phyloP scores from a whole-genome alignment of 2,113 vertebrate species.

The Ramphastos sulfuratus region DNA sequence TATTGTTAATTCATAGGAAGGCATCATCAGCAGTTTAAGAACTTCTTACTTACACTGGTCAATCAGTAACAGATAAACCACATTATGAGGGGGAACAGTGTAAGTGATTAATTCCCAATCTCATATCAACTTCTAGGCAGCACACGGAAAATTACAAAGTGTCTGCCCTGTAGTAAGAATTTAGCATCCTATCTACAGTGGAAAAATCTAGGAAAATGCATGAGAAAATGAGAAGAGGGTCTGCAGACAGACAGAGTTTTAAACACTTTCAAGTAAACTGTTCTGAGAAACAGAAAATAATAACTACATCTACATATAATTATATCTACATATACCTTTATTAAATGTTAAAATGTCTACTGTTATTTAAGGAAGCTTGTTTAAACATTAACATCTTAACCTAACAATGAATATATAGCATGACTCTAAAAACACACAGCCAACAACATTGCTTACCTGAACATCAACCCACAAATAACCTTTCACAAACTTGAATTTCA shows the following conservation, averaged over 20 bases:
- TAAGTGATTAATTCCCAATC: slow-evolving; percentile 46
- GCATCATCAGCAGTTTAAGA: not conserved
- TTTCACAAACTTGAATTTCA: not conserved
- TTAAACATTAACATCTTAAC: not conserved
- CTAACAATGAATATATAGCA: not conserved
- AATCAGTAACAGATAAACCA: slow-evolving; percentile 22
- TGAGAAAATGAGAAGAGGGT: not conserved
- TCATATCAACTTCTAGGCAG: slow-evolving; percentile 7
- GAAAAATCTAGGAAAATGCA: slow-evolving; percentile 10
- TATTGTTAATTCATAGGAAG: not conserved
- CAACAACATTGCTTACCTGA: not conserved
- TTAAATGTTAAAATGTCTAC: not conserved
- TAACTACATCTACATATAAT: not conserved
- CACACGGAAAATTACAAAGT: slow-evolving; percentile 62
- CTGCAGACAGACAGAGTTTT: not conserved
- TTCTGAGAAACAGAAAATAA: not conserved
- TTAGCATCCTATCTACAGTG: not conserved
- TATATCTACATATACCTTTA: not conserved
- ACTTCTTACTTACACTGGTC: not conserved
- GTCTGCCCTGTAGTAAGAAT: not conserved
- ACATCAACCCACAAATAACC: not conserved
- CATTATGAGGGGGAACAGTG: not conserved
- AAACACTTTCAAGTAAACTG: not conserved
- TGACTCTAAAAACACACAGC: not conserved
- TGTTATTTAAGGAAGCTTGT: not conserved